Conservation (phyloP, 2,888 invertebrate species). For the Limnephilus rhombicus region DNA sequence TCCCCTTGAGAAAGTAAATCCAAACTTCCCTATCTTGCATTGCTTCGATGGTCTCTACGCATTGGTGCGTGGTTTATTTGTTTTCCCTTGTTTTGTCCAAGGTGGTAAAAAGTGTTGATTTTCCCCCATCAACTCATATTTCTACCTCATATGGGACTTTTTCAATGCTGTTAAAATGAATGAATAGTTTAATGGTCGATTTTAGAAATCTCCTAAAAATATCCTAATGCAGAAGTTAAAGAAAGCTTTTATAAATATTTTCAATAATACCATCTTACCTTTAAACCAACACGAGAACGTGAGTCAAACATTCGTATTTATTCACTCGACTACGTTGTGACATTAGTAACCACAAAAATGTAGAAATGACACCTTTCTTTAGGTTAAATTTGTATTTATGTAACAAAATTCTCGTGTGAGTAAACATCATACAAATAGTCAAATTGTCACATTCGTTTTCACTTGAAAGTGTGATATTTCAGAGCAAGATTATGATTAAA, state of each 20-base stretch:
- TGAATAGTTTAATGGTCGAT: background rate
- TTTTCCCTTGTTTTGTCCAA: background rate
- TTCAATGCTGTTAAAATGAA: background rate
- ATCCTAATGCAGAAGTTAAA: too few relatives aligned
- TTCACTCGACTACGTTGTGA: background rate
- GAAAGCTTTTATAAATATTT: background rate
- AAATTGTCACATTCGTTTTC: constrained; percentile 16
- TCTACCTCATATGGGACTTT: too few relatives aligned
- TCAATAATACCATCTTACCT: background rate
- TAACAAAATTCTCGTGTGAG: background rate
- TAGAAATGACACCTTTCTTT: constrained; percentile 9
- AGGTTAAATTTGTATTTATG: constrained; percentile 14
- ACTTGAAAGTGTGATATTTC: constrained; percentile 7
- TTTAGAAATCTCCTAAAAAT: background rate
- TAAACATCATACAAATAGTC: background rate
- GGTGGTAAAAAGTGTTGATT: too few relatives aligned
- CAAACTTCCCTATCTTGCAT: background rate
- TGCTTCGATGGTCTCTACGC: too few relatives aligned
- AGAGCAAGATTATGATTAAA: background rate
- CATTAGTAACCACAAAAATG: background rate
- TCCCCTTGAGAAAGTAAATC: background rate
- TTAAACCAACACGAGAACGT: background rate
- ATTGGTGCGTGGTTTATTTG: background rate
- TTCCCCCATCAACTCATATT: too few relatives aligned
- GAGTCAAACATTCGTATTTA: background rate